Base-by-base conservation (phyloP, 2,113 vertebrate species). In the Phyllostomus discolor region DNA sequence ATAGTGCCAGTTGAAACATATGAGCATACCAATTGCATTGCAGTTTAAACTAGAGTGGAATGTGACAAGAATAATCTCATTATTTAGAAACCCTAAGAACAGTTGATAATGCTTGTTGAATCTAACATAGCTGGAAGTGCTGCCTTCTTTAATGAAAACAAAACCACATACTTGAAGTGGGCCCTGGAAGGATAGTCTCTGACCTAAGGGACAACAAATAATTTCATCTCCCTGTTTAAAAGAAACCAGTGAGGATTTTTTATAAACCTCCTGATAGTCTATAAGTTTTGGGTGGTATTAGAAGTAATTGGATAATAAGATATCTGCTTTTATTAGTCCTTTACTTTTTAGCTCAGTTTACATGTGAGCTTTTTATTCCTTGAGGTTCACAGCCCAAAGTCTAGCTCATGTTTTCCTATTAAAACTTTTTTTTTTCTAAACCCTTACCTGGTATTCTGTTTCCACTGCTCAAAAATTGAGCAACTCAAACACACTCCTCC, bases 301-400 rank as follows among this genome's bases (percentile, higher is more conserved):
- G 83, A 93, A 95, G 88, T 78, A 78, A 81, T 64, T 54, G 52
- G 22, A n/a, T n/a, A 85, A 52, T 76, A 79, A 85, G 50, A 83
- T 88, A 76, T 31, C 15, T 75, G 69, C 73, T 95, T 94, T 82
- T 94, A 57, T 84, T n/a, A 41, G 67, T 31, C 19, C 33, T 96
- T 69, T 15, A 33, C n/a, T 73, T 38, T 80, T 87, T 79, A 76
- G 16, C 46, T 92, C 48, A 35, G 20, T 90, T 79, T 94, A 19
- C 66, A 88, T 66, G 43, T 70, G 38, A 81, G 4, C 24, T 85
- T 97, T 35, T 78, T 84, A 59, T 73, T 82, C 1, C 66, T 79
- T 91, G 43, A 94, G 73, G 72, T 64, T 81, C 41, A 22, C 12
- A 38, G 24, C 17, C 4, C 7, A 4, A 81, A 90, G n/a, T 38